Evolutionary conservation across 1,140 invertebrate genomes (phyloP), one percentile per base, ranked within the genome.

Genomic region (Calycopis cecrops): DNA sequence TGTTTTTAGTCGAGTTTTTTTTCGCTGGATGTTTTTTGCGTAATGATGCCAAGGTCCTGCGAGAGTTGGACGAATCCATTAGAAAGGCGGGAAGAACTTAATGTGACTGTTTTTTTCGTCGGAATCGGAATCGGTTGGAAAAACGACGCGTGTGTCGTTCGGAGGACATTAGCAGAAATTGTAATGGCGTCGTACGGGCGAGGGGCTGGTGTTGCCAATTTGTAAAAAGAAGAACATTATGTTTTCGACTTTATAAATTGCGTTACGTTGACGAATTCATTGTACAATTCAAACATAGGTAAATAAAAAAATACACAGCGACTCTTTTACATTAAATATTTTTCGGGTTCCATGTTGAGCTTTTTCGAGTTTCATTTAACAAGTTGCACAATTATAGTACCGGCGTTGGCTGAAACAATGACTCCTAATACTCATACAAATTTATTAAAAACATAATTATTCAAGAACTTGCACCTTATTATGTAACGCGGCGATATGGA

Each of bases 11-110:
- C 59, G 70, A 71, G 71, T 69, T 70, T 72, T 69, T n/a, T 67
- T 72, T 71, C 62, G 59, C 62, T 62, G 52, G 65, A 67, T 74
- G 69, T 80, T 86, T 82, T 82, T 83, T 75, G 69, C 76, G 81
- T 85, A 86, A 86, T 86, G 83, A 86, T 73, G 69, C 61, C 60
- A 64, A 70, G 79, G 83, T 82, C 83, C 83, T 83, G 74, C 53
- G 83, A 86, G 83, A 85, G 66, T 85, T 80, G 79, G 81, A 63
- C 62, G 79, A 77, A 83, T 86, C 81, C 83, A 86, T 86, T 86
- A 86, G 79, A 78, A 79, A 77, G 81, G 80, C 79, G 82, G 76
- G 76, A 71, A 80, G 69, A 74, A 74, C 82, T 82, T 86, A 83
- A 84, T 86, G 83, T 76, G 72, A 65, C 65, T 62, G 64, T 72